These are phyloP conservation scores for Drosophila repletoides DNA, from an alignment of 1,140 invertebrate genomes.

Conservation along the genomic window DNA sequence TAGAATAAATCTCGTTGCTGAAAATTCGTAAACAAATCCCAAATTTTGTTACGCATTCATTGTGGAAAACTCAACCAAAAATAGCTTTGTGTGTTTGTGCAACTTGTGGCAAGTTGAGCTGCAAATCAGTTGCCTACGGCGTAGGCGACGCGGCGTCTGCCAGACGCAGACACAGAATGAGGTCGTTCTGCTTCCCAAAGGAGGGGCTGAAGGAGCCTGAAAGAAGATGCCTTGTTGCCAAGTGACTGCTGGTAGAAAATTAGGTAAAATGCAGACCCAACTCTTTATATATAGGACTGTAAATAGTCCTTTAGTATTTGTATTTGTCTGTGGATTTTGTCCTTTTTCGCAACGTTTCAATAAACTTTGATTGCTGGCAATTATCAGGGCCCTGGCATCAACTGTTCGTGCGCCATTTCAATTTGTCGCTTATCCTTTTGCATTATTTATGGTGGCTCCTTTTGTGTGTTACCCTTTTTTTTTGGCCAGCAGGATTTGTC, in stretches of 20 bases:
- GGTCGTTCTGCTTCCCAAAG: constrained; percentile 31
- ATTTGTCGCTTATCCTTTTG: constrained; percentile 66
- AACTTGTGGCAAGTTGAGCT: constrained; percentile 22
- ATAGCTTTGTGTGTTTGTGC: not conserved
- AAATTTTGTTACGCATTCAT: constrained; percentile 55
- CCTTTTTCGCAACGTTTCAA: constrained; percentile 60
- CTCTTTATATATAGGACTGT: not conserved
- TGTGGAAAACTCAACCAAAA: constrained; percentile 38
- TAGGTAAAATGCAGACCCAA: constrained; percentile 8
- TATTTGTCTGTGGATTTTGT: constrained; percentile 13
- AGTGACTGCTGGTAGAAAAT: constrained; percentile 1
- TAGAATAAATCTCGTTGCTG: not conserved
- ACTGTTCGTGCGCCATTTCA: constrained; percentile 29
- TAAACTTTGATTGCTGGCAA: constrained; percentile 77
- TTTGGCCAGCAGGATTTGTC: constrained; percentile 48
- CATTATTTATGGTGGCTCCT: constrained; percentile 52
- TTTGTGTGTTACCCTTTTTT: constrained; percentile 26
- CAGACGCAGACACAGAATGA: constrained; percentile 42
- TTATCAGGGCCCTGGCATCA: constrained; percentile 68
- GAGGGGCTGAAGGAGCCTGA: not conserved
- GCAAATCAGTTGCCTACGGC: not conserved
- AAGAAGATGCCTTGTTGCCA: constrained; percentile 1
- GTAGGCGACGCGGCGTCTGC: constrained; percentile 65
- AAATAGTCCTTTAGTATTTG: not conserved
- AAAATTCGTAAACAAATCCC: not conserved